A percentile compares a stretch with the other conserved stretches of the same genome.
phyloP scores from a whole-genome alignment of 1,140 invertebrate genomes.

The Plodia interpunctella region DNA sequence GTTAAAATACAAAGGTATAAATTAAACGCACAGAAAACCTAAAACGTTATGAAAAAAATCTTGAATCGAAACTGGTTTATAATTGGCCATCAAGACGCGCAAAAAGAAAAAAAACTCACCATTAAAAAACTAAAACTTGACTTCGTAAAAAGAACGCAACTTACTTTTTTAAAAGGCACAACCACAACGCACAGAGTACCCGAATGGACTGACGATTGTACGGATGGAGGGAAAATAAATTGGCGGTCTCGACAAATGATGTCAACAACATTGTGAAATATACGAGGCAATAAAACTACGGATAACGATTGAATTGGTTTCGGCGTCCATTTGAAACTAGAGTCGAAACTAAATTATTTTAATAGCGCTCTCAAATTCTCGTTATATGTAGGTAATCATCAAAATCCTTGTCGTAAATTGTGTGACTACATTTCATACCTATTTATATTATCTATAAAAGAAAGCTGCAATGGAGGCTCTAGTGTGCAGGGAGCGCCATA shows the following conservation, averaged over 20 bases:
- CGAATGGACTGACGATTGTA: neutral
- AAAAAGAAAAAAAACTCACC: neutral
- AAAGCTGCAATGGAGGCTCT: too few species aligned
- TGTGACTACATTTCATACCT: too few species aligned
- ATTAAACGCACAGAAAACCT: too few species aligned
- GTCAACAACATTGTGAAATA: neutral
- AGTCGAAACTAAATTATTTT: too few species aligned
- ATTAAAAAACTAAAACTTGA: neutral
- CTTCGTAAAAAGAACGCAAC: neutral
- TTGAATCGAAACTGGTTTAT: neutral
- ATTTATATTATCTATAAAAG: too few species aligned
- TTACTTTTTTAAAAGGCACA: conserved; percentile 1
- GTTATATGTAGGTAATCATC: too few species aligned
- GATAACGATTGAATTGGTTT: neutral
- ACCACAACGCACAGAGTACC: neutral
- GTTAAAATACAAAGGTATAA: too few species aligned
- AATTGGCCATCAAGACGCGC: neutral
- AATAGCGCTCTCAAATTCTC: too few species aligned
- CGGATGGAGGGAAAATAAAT: neutral
- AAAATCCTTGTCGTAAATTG: too few species aligned
- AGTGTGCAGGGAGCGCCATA: too few species aligned
- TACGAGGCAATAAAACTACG: neutral
- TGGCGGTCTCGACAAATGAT: neutral
- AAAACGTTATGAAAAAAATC: neutral
- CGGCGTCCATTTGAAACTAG: too few species aligned